phyloP scores from a whole-genome alignment of 2,797 vertebrate genomes.

The Phalanger gymnotis region DNA sequence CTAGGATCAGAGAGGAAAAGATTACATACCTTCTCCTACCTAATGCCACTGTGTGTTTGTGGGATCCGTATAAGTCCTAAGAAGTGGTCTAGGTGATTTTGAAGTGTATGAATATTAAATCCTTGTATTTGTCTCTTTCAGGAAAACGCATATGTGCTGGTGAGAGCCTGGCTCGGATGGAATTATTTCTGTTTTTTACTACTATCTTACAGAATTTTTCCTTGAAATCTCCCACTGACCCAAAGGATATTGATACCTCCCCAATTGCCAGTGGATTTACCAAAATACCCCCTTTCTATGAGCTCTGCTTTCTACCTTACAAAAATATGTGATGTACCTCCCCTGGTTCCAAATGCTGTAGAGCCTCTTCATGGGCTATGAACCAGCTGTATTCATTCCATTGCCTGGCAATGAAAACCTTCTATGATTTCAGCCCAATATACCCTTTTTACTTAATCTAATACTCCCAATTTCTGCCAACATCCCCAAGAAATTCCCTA shows the following conservation, averaged over 20 bases:
- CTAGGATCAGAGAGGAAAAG: neutral
- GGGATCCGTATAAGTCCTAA: neutral
- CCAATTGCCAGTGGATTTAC: neutral
- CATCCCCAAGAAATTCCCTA: no score
- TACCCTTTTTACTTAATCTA: neutral
- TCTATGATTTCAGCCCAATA: neutral
- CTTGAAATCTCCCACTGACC: slow-evolving; percentile 73
- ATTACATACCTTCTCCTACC: neutral
- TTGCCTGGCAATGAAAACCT: no score
- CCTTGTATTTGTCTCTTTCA: slow-evolving; percentile 52
- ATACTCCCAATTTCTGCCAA: no score
- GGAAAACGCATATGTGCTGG: slow-evolving; percentile 79
- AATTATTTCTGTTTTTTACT: slow-evolving; percentile 84
- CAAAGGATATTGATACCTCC: neutral
- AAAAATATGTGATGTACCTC: neutral
- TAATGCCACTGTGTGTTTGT: neutral
- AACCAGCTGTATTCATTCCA: no score
- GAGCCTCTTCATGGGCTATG: neutral
- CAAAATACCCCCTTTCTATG: slow-evolving; percentile 6
- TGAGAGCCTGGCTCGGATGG: slow-evolving; percentile 80
- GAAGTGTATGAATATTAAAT: neutral
- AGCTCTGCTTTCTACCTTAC: slow-evolving; percentile 29
- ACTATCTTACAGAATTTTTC: slow-evolving; percentile 78
- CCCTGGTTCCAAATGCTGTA: neutral
- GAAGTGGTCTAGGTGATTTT: neutral